Base-by-base conservation (phyloP, 2,888 invertebrate genomes). In the Anorthoa munda region DNA sequence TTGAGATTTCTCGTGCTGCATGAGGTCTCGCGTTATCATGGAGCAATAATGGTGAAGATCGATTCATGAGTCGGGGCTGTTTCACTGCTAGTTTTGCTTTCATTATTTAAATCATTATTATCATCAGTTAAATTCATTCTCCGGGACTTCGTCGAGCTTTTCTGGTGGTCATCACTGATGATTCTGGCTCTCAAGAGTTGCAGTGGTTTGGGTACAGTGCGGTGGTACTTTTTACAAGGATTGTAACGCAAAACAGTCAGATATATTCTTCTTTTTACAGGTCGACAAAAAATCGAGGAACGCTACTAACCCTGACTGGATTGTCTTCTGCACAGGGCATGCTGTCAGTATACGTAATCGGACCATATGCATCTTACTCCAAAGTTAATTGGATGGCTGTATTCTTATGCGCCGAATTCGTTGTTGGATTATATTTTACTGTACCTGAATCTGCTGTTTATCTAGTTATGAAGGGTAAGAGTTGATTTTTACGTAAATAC, bases 391-490 rank as follows among this genome's bases (percentile, higher is more conserved):
- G 88, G 72, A 31, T 92, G 0, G 90, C 86, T 0, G 15, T 87
- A 0, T 81, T 48, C 0, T 39, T 91, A 4, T 75, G 82, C 2
- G 4, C 80, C 4, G n/a, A 77, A 2, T 91, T 86, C 48, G 15
- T 88, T 0, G 4, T 72, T n/a, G 83, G 82, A 3, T 9, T 88
- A 17, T 79, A 86, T 0, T 85, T 84, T 17, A 72, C 66, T 0
- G 76, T 93, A 66, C 92, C 92, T 0, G 93, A 93, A 72, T 86
- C 90, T 31, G 92, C 93, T 2, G 74, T 91, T 4, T 92, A 86
- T 83, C 81, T 88, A 45, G 59, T 91, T n/a, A 75, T 92, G 69
- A 88, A 86, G 82, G 90, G 93, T 92, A 80, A 65, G 53, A 31
- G n/a, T 18, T 56, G 1, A 15, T 31, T 55, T 53, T 39, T 15